Evolutionary conservation across 1,140 invertebrate genomes (phyloP).

Genomic region (Brachionus asplanchnoidis): DNA sequence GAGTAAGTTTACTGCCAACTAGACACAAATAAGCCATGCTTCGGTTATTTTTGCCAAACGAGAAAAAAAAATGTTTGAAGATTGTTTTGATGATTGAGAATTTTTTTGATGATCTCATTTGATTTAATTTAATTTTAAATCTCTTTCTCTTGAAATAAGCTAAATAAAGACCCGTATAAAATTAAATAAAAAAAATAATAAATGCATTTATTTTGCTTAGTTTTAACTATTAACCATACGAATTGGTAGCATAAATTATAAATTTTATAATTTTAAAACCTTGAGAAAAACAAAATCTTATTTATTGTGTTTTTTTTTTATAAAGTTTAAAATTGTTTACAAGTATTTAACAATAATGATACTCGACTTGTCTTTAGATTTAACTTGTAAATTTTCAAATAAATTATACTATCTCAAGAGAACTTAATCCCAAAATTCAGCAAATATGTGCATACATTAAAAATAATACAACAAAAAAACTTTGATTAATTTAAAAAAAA

Average conservation of each 20-base stretch:
- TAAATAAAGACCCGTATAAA: background rate
- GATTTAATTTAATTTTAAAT: background rate
- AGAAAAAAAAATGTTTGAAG: background rate
- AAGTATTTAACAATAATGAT: background rate
- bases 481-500: background rate
- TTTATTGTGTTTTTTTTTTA: background rate
- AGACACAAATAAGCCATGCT: background rate
- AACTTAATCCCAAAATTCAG: background rate
- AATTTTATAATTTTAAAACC: background rate
- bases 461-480: background rate
- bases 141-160: background rate
- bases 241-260: background rate
- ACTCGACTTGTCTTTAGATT: background rate
- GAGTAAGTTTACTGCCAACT: background rate
- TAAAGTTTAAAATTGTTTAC: background rate
- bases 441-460: background rate
- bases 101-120: background rate
- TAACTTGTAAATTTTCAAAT: background rate
- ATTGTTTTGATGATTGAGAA: background rate
- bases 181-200: background rate
- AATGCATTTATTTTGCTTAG: background rate
- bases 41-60: background rate
- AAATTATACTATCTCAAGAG: background rate
- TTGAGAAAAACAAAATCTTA: background rate
- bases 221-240: background rate